phyloP scores from a whole-genome alignment of 2,888 invertebrate genomes.

The Latheticus oryzae region DNA sequence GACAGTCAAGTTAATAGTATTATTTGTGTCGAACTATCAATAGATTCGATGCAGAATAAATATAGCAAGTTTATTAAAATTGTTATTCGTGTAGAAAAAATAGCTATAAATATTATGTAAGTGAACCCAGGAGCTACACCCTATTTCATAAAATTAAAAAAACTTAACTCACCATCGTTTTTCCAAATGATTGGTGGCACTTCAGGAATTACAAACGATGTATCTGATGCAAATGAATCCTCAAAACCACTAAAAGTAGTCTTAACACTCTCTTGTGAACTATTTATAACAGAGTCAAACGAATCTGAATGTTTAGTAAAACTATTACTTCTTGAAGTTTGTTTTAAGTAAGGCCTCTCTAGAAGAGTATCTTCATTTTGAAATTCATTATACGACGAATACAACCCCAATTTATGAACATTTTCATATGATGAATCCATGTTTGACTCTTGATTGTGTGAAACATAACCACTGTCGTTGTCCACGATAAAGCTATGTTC shows the following conservation, averaged over 20 bases:
- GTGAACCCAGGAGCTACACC: too few relatives aligned
- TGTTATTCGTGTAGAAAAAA: too few relatives aligned
- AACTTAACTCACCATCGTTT: constrained; percentile 10
- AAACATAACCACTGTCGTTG: constrained; percentile 63
- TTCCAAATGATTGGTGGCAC: constrained; percentile 40
- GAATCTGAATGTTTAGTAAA: constrained; percentile 41
- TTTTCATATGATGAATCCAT: constrained; percentile 50
- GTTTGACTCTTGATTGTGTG: constrained; percentile 61
- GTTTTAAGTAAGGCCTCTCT: constrained; percentile 50
- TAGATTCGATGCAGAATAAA: too few relatives aligned
- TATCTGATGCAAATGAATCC: constrained; percentile 44
- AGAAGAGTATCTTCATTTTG: constrained; percentile 61
- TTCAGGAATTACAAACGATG: constrained; percentile 47
- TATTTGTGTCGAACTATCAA: too few relatives aligned
- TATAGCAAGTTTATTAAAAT: too few relatives aligned
- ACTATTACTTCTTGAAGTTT: too few relatives aligned
- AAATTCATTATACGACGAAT: constrained; percentile 46
- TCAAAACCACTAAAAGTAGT: constrained; percentile 51
- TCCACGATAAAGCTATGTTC: constrained; percentile 50
- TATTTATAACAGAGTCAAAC: constrained; percentile 47
- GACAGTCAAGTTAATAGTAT: too few relatives aligned
- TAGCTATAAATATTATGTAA: too few relatives aligned
- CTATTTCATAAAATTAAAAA: too few relatives aligned
- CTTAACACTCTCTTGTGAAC: constrained; percentile 46
- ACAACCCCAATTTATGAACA: constrained; percentile 17